Evolutionary conservation across 2,797 vertebrate genomes (phyloP).

Genomic region (Thalassophryne amazonica): DNA sequence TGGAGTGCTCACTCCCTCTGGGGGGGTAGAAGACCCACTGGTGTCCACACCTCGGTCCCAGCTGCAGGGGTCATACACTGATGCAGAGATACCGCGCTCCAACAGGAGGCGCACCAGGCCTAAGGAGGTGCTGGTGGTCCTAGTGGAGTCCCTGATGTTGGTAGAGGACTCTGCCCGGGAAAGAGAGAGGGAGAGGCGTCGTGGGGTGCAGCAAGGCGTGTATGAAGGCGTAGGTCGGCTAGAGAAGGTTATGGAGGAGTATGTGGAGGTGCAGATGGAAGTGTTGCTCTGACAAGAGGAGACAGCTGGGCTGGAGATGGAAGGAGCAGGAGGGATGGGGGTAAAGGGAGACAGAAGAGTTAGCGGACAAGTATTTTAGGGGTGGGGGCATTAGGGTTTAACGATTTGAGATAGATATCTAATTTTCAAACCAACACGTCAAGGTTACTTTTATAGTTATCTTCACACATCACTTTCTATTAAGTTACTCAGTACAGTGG

Average conservation of each 20-base stretch:
- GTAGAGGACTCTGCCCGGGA: constrained; percentile 93
- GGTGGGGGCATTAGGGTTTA: no score
- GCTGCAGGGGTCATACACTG: constrained; percentile 89
- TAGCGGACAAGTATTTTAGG: no score
- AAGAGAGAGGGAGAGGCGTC: constrained; percentile 91
- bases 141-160: constrained; percentile 92
- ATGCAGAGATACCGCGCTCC: constrained; percentile 91
- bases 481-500: no score
- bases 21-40: constrained; percentile 47
- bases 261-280: constrained; percentile 50
- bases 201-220: constrained; percentile 92
- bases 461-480: no score
- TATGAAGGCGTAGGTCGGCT: constrained; percentile 84
- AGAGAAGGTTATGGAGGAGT: constrained; percentile 72
- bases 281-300: constrained; percentile 52
- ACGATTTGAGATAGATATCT: no score
- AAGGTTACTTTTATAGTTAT: no score
- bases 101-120: constrained; percentile 92
- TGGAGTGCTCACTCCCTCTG: constrained; percentile 4
- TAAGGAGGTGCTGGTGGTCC: constrained; percentile 94
- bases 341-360: not conserved
- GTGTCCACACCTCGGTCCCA: constrained; percentile 84
- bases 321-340: not conserved
- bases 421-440: no score
- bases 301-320: constrained; percentile 74